These are phyloP conservation scores for Thumatha senex DNA, from an alignment of 2,888 invertebrate genomes.

Conservation along the genomic window DNA sequence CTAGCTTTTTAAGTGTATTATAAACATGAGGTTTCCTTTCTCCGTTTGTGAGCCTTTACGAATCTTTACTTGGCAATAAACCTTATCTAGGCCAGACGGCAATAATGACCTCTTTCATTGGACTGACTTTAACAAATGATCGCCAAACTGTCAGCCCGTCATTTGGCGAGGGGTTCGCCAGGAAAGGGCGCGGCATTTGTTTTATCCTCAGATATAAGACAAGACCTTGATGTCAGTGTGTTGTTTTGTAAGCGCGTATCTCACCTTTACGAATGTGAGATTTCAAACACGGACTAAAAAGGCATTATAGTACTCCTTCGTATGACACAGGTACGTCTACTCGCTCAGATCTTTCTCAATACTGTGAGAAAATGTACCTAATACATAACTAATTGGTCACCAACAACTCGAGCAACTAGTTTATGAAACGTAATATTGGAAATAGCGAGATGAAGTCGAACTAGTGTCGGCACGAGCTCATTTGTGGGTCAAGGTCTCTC, in stretches of 20 bases:
- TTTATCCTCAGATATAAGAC: conserved; percentile 26
- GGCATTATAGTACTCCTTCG: too few species aligned
- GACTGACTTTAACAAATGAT: conserved; percentile 35
- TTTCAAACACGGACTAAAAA: too few species aligned
- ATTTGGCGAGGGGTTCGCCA: conserved; percentile 29
- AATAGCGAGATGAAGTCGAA: background rate
- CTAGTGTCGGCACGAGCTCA: conserved; percentile 1
- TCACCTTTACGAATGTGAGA: too few species aligned
- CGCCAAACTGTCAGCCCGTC: conserved; percentile 18
- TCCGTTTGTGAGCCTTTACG: background rate
- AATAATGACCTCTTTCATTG: conserved; percentile 19
- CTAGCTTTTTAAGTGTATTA: background rate
- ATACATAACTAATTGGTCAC: background rate
- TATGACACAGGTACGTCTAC: too few species aligned
- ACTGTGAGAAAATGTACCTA: too few species aligned
- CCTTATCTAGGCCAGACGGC: conserved; percentile 17
- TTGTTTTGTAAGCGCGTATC: conserved; percentile 6
- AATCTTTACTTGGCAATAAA: conserved; percentile 21
- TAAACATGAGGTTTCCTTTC: background rate
- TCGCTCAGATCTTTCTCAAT: too few species aligned
- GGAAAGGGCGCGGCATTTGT: conserved; percentile 51
- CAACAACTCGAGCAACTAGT: background rate
- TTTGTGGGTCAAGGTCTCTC: conserved; percentile 5
- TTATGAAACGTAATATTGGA: background rate
- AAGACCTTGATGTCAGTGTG: conserved; percentile 21